A percentile compares a stretch with the other conserved stretches of the same genome.
phyloP scores from a whole-genome alignment of 1,140 invertebrate species.

The Aphelinus atriplicis region DNA sequence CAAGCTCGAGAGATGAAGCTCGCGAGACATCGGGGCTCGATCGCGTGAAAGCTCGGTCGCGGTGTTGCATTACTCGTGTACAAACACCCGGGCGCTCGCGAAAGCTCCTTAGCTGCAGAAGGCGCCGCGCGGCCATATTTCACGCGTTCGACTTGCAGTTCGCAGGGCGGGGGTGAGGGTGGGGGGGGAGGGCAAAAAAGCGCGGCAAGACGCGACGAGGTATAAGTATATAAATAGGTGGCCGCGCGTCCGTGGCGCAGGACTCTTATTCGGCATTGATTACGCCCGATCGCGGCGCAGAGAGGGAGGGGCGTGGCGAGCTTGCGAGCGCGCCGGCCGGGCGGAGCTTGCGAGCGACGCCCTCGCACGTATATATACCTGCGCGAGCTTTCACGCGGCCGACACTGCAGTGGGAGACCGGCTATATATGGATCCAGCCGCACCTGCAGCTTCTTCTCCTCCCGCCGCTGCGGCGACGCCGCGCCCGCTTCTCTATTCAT shows the following conservation, averaged over 20 bases:
- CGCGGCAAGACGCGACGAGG: background rate
- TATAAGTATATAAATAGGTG: too few relatives aligned
- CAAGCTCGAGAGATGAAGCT: slow-evolving; percentile 5
- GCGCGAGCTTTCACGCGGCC: slow-evolving; percentile 50
- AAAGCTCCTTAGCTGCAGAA: slow-evolving; percentile 16
- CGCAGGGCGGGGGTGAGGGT: background rate
- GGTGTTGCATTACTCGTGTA: too few relatives aligned
- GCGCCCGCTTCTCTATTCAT: too few relatives aligned
- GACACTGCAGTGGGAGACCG: too few relatives aligned
- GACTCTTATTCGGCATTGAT: slow-evolving; percentile 49
- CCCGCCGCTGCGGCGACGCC: too few relatives aligned
- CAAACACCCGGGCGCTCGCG: too few relatives aligned
- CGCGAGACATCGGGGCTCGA: background rate
- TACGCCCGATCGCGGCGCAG: slow-evolving; percentile 54
- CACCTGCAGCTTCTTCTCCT: too few relatives aligned
- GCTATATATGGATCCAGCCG: too few relatives aligned
- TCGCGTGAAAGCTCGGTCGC: background rate
- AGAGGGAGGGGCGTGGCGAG: slow-evolving; percentile 51
- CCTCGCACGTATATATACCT: slow-evolving; percentile 41
- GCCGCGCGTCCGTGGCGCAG: slow-evolving; percentile 38
- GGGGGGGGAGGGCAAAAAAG: background rate
- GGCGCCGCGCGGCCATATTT: slow-evolving; percentile 29
- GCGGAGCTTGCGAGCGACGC: slow-evolving; percentile 62
- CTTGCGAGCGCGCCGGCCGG: slow-evolving; percentile 50
- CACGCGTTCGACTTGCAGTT: slow-evolving; percentile 30